These are phyloP conservation scores for Drosophila albomicans DNA, from an alignment of 1,140 invertebrate genomes.

Conservation along the genomic window DNA sequence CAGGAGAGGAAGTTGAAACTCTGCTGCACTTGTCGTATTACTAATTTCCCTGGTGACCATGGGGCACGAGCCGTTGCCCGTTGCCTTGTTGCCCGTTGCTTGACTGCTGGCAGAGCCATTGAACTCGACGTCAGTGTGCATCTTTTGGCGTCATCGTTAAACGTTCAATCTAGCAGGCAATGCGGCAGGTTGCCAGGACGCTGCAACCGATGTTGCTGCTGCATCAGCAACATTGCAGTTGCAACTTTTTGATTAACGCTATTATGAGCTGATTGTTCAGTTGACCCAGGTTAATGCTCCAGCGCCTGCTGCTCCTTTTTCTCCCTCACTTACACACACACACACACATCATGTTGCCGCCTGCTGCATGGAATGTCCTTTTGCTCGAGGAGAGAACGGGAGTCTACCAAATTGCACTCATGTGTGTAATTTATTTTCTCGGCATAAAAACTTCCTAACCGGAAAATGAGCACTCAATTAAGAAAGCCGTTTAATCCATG, in stretches of 20 bases:
- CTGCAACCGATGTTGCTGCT: slow-evolving; percentile 15
- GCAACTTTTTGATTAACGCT: slow-evolving; percentile 82
- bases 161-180: slow-evolving; percentile 61
- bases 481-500: slow-evolving; percentile 80
- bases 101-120: slow-evolving; percentile 47
- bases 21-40: slow-evolving; percentile 81
- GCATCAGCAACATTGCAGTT: slow-evolving; percentile 43
- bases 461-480: slow-evolving; percentile 83
- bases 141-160: slow-evolving; percentile 58
- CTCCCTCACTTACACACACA: not conserved
- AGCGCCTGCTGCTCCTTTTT: slow-evolving; percentile 23
- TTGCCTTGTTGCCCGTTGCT: not conserved
- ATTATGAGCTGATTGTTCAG: slow-evolving; percentile 82
- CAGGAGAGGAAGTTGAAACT: not conserved
- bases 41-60: slow-evolving; percentile 83
- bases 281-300: slow-evolving; percentile 71
- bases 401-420: slow-evolving; percentile 76
- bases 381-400: slow-evolving; percentile 20
- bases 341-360: slow-evolving; percentile 10
- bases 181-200: slow-evolving; percentile 48
- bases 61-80: slow-evolving; percentile 32
- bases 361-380: slow-evolving; percentile 34
- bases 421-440: slow-evolving; percentile 84
- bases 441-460: slow-evolving; percentile 83
- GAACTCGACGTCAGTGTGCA: slow-evolving; percentile 43